These are phyloP conservation scores for Trichopoda pennipes DNA, from an alignment of 2,888 invertebrate genomes.

Conservation along the genomic window DNA sequence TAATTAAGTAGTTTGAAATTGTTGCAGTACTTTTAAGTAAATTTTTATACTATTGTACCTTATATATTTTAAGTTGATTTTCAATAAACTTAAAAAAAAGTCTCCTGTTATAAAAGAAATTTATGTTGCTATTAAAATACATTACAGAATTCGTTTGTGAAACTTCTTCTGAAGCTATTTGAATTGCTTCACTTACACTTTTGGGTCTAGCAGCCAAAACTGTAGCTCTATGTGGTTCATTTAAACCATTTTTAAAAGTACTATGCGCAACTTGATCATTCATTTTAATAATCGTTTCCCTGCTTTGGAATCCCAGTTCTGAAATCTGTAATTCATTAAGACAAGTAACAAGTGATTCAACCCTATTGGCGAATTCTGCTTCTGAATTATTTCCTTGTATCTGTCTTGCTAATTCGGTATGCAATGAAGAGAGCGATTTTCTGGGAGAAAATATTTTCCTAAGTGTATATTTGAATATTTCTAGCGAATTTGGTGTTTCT, in stretches of 20 bases:
- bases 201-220: constrained; percentile 3
- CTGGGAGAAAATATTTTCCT: neutral
- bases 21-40: too few relatives aligned
- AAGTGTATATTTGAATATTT: neutral
- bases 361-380: neutral
- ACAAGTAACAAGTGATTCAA: constrained; percentile 8
- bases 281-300: too few relatives aligned
- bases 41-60: too few relatives aligned
- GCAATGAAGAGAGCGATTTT: constrained; percentile 5
- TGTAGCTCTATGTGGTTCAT: constrained; percentile 16
- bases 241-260: constrained; percentile 13
- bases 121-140: neutral
- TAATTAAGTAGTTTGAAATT: too few relatives aligned
- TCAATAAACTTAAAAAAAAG: too few relatives aligned
- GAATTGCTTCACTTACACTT: constrained; percentile 7
- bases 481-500: neutral
- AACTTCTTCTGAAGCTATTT: constrained; percentile 6
- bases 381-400: constrained; percentile 7
- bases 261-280: constrained; percentile 6
- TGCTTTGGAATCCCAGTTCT: neutral
- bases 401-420: constrained; percentile 11
- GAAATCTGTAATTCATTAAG: constrained; percentile 3
- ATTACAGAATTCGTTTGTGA: constrained; percentile 7
- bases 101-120: neutral
- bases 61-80: too few relatives aligned